These are phyloP conservation scores for Ranitomeya imitator DNA, from an alignment of 2,113 vertebrate genomes.

Conservation along the genomic window DNA sequence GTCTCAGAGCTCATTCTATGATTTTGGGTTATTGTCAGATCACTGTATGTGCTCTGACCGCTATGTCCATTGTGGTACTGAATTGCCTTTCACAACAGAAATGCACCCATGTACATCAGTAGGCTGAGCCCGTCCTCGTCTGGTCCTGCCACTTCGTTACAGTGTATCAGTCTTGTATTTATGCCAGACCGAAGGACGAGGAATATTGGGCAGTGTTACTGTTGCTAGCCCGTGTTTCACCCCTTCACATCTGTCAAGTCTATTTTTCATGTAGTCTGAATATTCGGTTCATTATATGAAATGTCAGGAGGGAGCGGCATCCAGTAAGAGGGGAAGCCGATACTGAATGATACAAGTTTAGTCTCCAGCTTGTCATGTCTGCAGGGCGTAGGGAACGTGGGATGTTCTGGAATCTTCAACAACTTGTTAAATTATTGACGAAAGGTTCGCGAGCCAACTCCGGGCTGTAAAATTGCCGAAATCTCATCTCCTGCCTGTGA, in stretches of 20 bases:
- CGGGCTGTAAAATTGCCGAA: not conserved
- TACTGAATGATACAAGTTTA: not conserved
- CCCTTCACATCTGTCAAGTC: not conserved
- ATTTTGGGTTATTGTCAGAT: too few species aligned
- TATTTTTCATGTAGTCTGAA: too few species aligned
- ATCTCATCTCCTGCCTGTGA: not conserved
- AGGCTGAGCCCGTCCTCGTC: not conserved
- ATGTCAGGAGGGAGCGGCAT: not conserved
- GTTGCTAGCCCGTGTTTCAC: not conserved
- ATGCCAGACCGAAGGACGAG: not conserved
- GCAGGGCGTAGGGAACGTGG: not conserved
- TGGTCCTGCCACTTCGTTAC: not conserved
- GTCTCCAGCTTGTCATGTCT: not conserved
- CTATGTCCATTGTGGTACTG: too few species aligned
- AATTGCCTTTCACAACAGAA: too few species aligned
- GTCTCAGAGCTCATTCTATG: too few species aligned
- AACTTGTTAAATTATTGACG: slow-evolving; percentile 26
- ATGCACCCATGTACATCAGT: too few species aligned
- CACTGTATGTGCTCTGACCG: too few species aligned
- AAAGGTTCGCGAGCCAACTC: not conserved
- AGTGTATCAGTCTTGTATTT: not conserved
- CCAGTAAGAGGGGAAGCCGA: not conserved
- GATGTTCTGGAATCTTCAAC: slow-evolving; percentile 21
- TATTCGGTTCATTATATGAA: not conserved
- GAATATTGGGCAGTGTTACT: not conserved